phyloP scores from a whole-genome alignment of 2,888 invertebrate species.

The Drosophila kuntzei region DNA sequence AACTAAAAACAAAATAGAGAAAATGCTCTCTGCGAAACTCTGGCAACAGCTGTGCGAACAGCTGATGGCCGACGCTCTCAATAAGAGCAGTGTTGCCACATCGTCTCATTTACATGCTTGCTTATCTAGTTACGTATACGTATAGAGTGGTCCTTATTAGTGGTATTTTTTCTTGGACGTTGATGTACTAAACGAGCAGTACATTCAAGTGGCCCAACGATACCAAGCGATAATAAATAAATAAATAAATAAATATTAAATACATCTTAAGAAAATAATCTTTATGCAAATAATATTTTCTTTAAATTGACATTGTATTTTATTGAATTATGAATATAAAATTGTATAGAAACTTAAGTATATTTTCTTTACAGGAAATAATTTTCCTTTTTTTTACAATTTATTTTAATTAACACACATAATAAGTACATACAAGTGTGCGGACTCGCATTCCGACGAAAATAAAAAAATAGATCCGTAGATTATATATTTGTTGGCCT shows the following conservation, averaged over 20 bases:
- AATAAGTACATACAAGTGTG: conserved; percentile 40
- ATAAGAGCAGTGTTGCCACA: conserved; percentile 30
- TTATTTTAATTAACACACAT: conserved; percentile 17
- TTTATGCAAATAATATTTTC: too few species aligned
- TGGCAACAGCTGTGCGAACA: conserved; percentile 47
- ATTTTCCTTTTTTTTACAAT: not conserved
- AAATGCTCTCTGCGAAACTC: conserved; percentile 16
- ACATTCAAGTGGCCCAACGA: too few species aligned
- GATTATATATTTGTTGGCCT: not conserved
- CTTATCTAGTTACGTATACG: not conserved
- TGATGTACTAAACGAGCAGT: too few species aligned
- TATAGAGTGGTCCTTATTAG: not conserved
- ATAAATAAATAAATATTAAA: too few species aligned
- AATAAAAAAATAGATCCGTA: too few species aligned
- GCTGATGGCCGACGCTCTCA: conserved; percentile 31
- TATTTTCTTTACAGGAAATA: too few species aligned
- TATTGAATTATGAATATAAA: not conserved
- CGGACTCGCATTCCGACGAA: too few species aligned
- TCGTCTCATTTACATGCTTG: not conserved
- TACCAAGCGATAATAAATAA: too few species aligned
- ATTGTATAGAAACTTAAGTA: not conserved
- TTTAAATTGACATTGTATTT: not conserved
- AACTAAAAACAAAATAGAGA: conserved; percentile 33
- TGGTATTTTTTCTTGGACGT: too few species aligned
- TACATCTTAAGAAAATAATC: too few species aligned